Base-by-base conservation (phyloP, 1,140 invertebrate genomes). In the Cydia amplana region DNA sequence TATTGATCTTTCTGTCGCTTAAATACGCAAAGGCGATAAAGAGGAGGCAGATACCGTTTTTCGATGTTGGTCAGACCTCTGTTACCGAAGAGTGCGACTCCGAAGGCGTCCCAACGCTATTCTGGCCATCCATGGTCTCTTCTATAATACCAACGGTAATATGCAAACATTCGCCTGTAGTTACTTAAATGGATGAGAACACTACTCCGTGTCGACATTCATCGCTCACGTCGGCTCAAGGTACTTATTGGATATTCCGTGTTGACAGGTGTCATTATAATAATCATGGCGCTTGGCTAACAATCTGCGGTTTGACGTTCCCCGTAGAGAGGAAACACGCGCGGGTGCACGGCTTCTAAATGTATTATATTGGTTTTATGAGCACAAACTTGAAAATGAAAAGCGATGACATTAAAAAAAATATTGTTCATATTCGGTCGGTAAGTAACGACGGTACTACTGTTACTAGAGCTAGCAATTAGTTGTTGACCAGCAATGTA, bases 221-320 rank as follows among this genome's bases (percentile, higher is more conserved):
- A 60, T 23, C 55, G 55, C 55, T 60, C 55, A 60, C 55, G 7
- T 60, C 20, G 55, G n/a, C 55, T 60, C 55, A 7, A 60, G 55
- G 55, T 60, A 60, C 55, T 60, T 60, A 60, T 60, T 60, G 55
- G 55, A 23, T 60, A 60, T 60, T 60, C 55, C 55, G 55, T 60
- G 55, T 60, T 60, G 55, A 60, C 55, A 60, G 55, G 55, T 60
- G 55, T 60, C 55, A 60, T 60, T 60, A 60, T 60, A 60, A 60
- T 60, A 60, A 60, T 60, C 55, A 60, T 60, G 55, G 55, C 55
- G 55, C 55, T 60, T 60, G 20, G 55, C 55, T 60, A 60, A 60
- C 55, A 60, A 60, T 60, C 20, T 60, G 55, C 55, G 55, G 55
- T 9, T 23, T 60, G 55, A 60, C 55, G 55, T 60, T 60, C n/a